A percentile compares a stretch with the other conserved stretches of the same genome.
These are phyloP conservation scores for Calypte anna DNA, from an alignment of 2,113 vertebrate genomes.

Conservation along the genomic window DNA sequence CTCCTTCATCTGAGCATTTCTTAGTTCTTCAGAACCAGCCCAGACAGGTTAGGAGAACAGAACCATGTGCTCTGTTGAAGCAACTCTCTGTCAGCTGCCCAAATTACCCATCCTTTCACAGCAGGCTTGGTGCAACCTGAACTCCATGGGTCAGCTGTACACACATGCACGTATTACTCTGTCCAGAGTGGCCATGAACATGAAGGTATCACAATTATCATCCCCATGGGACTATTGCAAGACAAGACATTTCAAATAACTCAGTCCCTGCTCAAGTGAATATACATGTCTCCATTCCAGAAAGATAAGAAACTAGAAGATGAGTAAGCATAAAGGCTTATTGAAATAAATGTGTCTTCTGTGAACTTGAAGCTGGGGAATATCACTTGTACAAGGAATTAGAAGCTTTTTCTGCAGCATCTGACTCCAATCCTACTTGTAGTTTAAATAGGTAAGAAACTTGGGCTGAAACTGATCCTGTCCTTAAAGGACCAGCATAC, in stretches of 20 bases:
- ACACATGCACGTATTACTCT: background rate
- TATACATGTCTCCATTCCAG: background rate
- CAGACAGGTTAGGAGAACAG: background rate
- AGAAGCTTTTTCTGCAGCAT: background rate
- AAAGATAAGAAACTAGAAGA: background rate
- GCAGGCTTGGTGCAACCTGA: background rate
- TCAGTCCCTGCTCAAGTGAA: background rate
- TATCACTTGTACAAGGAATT: background rate
- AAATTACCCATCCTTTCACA: background rate
- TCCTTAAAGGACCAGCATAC: constrained; percentile 60
- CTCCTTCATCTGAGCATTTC: background rate
- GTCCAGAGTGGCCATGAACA: background rate
- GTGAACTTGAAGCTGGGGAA: background rate
- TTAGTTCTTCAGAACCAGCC: background rate
- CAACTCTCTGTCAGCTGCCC: background rate
- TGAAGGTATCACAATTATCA: background rate
- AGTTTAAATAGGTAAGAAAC: constrained; percentile 1
- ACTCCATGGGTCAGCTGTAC: background rate
- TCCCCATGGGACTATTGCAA: background rate
- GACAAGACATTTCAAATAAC: background rate
- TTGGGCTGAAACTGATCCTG: constrained; percentile 20
- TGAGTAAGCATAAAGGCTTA: background rate
- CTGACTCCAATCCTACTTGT: background rate
- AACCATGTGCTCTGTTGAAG: background rate
- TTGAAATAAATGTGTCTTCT: background rate